Base-by-base conservation (phyloP, 2,888 invertebrate genomes). In the Ptilodon capucinus region DNA sequence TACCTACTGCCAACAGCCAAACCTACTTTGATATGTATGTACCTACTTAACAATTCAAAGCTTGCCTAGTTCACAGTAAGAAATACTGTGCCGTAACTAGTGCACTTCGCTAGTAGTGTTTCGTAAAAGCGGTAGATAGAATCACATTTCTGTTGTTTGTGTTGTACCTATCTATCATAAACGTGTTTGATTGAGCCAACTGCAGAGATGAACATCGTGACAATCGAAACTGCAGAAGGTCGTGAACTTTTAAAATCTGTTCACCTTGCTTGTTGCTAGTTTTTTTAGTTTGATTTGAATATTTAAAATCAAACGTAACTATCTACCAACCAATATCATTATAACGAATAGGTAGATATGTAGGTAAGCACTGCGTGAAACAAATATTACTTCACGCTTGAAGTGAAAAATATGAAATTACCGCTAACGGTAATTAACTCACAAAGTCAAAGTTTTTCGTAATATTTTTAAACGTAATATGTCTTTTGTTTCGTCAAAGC, bases 211-310 rank as follows among this genome's bases (percentile, higher is more conserved):
- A 66, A 69, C 67, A 69, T 76, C 77, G 73, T 78, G 74, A 79
- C 74, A 57, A 52, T 53, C 56, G 58, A 61, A 72, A 71, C 68
- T 65, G 48, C 54, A 69, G 64, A 74, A 76, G 79, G 74, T 77
- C 81, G 69, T 82, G 81, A 84, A 79, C 84, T 84, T 84, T 81
- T 74, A 64, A 62, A 70, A 69, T 71, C 67, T 71, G 69, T 74
- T 83, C 76, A 79, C 78, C 78, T 82, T 79, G 77, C 63, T 46
- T 54, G 59, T 46, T 68, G 54, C 64, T 60, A 60, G 57, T 65
- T 61, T 67, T 58, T 66, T 64, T 54, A 43, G 52, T 60, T 58
- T 61, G 52, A 48, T 60, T 52, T 53, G 42, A 38, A 23, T 43
- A 44, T 45, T 32, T 53, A 49, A 44, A 50, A 40, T 40, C 30